These are phyloP conservation scores for Hephaestus fuliginosus DNA, from an alignment of 2,797 vertebrate species.

Conservation along the genomic window DNA sequence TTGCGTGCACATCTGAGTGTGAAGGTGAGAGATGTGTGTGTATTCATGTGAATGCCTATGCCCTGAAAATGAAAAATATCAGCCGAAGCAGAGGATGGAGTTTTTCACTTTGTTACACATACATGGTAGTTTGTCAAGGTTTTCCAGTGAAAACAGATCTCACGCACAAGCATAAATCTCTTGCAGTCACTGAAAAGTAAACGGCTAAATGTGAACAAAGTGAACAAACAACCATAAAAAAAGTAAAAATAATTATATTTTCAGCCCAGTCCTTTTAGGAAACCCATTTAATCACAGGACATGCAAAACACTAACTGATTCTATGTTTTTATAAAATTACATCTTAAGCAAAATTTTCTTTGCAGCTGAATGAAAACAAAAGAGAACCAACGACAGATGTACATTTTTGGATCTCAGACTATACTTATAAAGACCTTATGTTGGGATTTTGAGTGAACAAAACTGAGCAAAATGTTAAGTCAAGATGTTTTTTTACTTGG, in stretches of 20 bases:
- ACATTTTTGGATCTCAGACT: neutral
- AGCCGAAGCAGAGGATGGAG: neutral
- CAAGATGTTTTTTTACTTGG: neutral
- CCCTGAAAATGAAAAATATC: slow-evolving; percentile 36
- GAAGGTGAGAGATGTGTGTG: slow-evolving; percentile 44
- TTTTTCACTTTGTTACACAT: slow-evolving; percentile 10
- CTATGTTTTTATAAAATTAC: neutral
- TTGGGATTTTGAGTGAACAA: neutral
- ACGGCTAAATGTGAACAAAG: neutral
- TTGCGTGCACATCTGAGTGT: slow-evolving; percentile 37
- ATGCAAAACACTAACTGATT: too few species aligned
- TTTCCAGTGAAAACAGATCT: slow-evolving; percentile 6
- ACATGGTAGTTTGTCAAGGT: slow-evolving; percentile 31
- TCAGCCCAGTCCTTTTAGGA: neutral
- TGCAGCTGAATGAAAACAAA: neutral
- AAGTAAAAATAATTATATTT: neutral
- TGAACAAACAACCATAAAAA: neutral
- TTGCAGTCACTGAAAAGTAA: neutral
- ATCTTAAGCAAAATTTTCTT: neutral
- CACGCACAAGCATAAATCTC: neutral
- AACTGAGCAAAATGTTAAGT: neutral
- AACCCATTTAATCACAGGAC: too few species aligned
- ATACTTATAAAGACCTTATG: neutral
- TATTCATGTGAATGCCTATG: neutral
- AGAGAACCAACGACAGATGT: neutral